Percentiles rank a stretch among this genome's conserved stretches.
Evolutionary conservation across 2,888 invertebrate genomes (phyloP).

Genomic region (Brenthis daphne): DNA sequence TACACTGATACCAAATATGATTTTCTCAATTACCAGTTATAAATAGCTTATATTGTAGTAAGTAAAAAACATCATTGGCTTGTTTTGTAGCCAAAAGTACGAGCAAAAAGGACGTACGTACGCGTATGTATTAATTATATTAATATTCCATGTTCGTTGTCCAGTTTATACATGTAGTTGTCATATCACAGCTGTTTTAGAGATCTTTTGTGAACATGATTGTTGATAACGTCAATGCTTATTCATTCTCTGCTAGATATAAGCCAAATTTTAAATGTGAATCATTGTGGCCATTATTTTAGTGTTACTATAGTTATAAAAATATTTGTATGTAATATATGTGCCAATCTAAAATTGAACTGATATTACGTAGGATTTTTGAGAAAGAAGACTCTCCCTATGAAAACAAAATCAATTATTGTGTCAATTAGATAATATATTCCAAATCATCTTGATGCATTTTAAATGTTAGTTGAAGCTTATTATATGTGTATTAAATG

Average conservation of each 20-base stretch:
- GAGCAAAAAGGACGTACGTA: constrained; percentile 12
- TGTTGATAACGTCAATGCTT: background rate
- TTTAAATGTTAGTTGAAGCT: background rate
- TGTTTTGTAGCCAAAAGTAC: constrained; percentile 25
- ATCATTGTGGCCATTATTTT: no score
- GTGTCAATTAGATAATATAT: constrained; percentile 16
- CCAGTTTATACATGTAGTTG: constrained; percentile 5
- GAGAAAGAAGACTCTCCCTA: background rate
- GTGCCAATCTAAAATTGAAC: background rate
- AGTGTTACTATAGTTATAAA: background rate
- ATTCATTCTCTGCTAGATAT: no score
- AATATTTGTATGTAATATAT: background rate
- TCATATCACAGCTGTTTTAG: background rate
- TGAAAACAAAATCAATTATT: background rate
- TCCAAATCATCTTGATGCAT: background rate
- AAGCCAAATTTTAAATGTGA: no score
- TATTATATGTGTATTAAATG: constrained; percentile 2
- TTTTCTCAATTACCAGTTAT: constrained; percentile 14
- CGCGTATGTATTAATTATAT: constrained; percentile 14
- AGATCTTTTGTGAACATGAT: background rate
- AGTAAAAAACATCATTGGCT: constrained; percentile 16
- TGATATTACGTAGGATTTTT: constrained; percentile 1
- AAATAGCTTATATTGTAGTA: constrained; percentile 13
- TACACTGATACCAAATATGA: background rate
- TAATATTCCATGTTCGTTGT: background rate